phyloP scores from a whole-genome alignment of 1,140 invertebrate species.

The Platorchestia sp. region DNA sequence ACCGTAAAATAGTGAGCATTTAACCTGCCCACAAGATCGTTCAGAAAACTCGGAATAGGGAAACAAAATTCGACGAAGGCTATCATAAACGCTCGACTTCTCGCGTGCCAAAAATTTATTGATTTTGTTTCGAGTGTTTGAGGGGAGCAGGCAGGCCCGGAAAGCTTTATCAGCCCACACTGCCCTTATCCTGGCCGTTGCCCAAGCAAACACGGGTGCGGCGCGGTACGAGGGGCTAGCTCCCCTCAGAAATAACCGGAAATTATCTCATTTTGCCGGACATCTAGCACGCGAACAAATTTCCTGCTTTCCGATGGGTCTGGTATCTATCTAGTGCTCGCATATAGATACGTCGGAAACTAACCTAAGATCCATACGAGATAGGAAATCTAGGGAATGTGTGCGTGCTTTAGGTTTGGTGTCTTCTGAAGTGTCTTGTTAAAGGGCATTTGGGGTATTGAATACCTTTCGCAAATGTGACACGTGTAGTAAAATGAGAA shows the following conservation, averaged over 20 bases:
- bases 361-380: neutral
- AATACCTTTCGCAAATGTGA: neutral
- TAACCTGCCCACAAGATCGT: neutral
- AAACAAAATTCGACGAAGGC: neutral
- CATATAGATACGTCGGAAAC: neutral
- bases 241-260: slow-evolving; percentile 26
- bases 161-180: neutral
- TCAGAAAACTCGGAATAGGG: neutral
- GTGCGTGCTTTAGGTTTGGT: neutral
- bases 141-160: neutral
- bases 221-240: neutral
- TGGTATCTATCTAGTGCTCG: neutral
- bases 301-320: neutral
- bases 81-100: neutral
- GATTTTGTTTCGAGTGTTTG: slow-evolving; percentile 8
- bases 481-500: neutral
- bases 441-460: neutral
- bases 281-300: neutral
- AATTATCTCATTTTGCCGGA: slow-evolving; percentile 39
- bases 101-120: neutral
- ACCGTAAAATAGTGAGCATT: neutral
- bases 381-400: neutral
- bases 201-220: slow-evolving; percentile 3
- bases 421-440: neutral
- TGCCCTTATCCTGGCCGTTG: neutral